Evolutionary conservation across 2,797 vertebrate species (phyloP), one percentile per base, ranked within the genome.

Genomic region (Prunella strophiata): DNA sequence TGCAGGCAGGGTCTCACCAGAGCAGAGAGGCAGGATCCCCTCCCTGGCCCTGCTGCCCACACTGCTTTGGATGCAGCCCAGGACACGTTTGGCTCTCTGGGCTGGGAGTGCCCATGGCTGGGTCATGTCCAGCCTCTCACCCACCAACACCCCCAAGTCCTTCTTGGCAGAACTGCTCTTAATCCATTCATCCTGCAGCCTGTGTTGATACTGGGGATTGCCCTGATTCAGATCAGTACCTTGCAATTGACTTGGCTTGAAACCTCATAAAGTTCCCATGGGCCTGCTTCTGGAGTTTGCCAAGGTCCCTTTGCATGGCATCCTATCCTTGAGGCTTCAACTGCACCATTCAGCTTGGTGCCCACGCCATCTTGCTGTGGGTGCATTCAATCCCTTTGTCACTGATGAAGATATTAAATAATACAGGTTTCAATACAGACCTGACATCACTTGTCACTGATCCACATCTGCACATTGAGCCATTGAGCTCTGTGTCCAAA

Each of bases 41-140:
- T 68, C 36, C 30, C 48, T 55, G 1, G 4, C 29, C 18, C 32
- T 50, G 19, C 48, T 82, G 62, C 4, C 19, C 22, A 27, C 1
- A 0, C 6, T 32, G 36, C 36, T 55, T 0, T 55, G 63, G 48
- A 20, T 55, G 19, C 63, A 82, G 70, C 42, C 27, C 48, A 55
- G 70, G 22, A 15, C 5, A 50, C 0, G 0, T 16, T 7, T 67
- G 47, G 12, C 25, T 67, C 0, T 34, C 61, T 67, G 58, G 27
- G 22, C 66, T 71, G 14, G 0, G 0, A 61, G 19, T 23, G 15
- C 7, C 0, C 30, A 14, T 10, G 1, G 15, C 36, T 32, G 26
- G 16, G 9, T 13, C 55, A 25, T 4, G 34, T n/a, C 7, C 36
- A 62, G 11, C 27, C 18, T 36, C 36, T 68, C 26, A 1, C 0